phyloP scores from a whole-genome alignment of 2,888 invertebrate species.

The Ligdia adustata region DNA sequence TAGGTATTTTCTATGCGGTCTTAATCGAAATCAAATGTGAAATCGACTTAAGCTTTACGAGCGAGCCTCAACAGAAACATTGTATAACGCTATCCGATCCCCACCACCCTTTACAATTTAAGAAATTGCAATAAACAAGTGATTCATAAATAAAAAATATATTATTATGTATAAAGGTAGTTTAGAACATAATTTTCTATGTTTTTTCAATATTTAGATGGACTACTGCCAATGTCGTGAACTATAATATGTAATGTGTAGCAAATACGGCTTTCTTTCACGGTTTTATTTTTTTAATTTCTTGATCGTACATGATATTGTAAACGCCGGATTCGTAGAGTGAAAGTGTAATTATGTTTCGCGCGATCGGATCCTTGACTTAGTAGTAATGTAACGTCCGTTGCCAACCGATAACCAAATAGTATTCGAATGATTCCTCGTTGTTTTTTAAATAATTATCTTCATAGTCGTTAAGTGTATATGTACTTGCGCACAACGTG shows the following conservation, averaged over 20 bases:
- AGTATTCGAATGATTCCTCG: conserved; percentile 74
- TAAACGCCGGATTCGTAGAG: conserved; percentile 25
- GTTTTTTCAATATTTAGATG: conserved; percentile 78
- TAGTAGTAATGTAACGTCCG: conserved; percentile 61
- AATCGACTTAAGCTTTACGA: conserved; percentile 38
- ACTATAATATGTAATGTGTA: conserved; percentile 34
- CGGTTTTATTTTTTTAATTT: conserved; percentile 1
- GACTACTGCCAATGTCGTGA: conserved; percentile 71
- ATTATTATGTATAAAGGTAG: conserved; percentile 68
- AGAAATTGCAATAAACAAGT: conserved; percentile 76
- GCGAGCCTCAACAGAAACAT: conserved; percentile 37
- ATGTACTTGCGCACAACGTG: conserved; percentile 73
- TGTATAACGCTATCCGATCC: conserved; percentile 52
- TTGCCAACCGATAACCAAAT: conserved; percentile 78
- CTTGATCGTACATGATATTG: background rate
- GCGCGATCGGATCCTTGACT: conserved; percentile 53
- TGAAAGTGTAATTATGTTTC: conserved; percentile 49
- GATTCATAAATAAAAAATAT: conserved; percentile 53
- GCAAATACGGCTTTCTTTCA: conserved; percentile 27
- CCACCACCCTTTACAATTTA: conserved; percentile 61
- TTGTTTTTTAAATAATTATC: conserved; percentile 67
- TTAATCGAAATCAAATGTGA: no score
- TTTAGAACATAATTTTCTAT: conserved; percentile 75
- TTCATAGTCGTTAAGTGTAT: conserved; percentile 73
- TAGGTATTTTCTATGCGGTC: no score